phyloP scores from a whole-genome alignment of 2,797 vertebrate species.

The Nyctibius grandis region DNA sequence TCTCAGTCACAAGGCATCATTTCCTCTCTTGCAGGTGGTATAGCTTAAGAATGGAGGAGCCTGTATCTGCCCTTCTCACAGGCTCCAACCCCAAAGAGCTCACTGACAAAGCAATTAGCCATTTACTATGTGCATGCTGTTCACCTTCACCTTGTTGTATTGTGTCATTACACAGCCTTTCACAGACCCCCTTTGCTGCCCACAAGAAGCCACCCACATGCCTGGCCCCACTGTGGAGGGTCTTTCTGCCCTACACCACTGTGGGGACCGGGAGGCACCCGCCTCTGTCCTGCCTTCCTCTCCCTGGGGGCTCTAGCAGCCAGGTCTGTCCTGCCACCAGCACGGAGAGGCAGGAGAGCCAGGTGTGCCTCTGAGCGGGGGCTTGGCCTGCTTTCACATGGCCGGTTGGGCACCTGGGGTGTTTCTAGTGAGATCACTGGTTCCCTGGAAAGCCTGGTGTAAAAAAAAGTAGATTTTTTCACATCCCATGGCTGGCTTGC shows the following conservation, averaged over 20 bases:
- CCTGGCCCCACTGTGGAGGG: neutral
- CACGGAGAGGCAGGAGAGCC: too few species aligned
- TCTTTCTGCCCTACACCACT: neutral
- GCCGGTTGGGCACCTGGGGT: neutral
- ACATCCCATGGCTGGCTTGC: neutral
- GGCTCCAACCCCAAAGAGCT: neutral
- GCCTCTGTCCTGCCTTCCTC: neutral
- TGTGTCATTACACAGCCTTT: neutral
- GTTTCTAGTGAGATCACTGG: neutral
- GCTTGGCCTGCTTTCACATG: neutral
- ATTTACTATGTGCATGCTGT: neutral
- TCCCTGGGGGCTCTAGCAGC: neutral
- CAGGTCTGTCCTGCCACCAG: neutral
- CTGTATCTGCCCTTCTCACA: neutral
- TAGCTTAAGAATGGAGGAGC: neutral
- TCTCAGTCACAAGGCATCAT: neutral
- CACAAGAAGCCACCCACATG: neutral
- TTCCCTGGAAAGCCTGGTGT: neutral
- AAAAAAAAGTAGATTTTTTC: neutral
- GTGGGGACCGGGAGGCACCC: neutral
- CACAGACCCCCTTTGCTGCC: neutral
- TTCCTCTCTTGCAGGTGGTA: neutral
- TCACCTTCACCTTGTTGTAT: neutral
- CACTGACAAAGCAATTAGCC: neutral
- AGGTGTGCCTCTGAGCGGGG: rapidly evolving